Conservation (phyloP, 2,113 vertebrate genomes). For the Antigone vipio region DNA sequence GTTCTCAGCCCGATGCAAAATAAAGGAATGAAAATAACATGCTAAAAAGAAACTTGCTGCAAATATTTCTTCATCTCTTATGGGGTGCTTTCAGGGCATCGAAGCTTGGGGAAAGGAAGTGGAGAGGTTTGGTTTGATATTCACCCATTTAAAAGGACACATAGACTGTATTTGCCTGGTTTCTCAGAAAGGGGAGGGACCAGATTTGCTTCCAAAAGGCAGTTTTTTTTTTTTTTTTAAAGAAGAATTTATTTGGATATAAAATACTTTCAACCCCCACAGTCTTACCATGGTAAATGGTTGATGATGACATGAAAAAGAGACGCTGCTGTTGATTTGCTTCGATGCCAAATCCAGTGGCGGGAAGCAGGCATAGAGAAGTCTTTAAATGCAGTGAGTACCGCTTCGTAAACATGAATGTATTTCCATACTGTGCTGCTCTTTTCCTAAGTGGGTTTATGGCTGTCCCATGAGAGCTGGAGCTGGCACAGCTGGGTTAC, state of each 20-base stretch:
- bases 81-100: fast-evolving
- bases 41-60: neutral
- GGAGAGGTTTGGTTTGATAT: neutral
- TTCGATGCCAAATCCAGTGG: neutral
- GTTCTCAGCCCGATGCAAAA: neutral
- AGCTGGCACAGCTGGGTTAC: neutral
- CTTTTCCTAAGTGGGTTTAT: neutral
- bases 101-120: neutral
- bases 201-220: neutral
- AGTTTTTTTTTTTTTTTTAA: neutral
- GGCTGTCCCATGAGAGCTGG: neutral
- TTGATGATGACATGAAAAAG: neutral
- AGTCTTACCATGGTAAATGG: neutral
- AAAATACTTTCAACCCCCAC: neutral
- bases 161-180: fast-evolving
- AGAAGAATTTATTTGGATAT: neutral
- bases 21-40: neutral
- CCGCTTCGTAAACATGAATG: neutral
- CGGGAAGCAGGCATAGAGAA: neutral
- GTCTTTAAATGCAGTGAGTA: neutral
- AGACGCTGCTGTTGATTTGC: neutral
- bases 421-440: neutral
- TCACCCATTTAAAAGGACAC: neutral
- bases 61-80: neutral
- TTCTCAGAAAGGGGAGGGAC: neutral